Evolutionary conservation across 1,140 invertebrate genomes (phyloP).

Genomic region (Diorhabda sublineata): DNA sequence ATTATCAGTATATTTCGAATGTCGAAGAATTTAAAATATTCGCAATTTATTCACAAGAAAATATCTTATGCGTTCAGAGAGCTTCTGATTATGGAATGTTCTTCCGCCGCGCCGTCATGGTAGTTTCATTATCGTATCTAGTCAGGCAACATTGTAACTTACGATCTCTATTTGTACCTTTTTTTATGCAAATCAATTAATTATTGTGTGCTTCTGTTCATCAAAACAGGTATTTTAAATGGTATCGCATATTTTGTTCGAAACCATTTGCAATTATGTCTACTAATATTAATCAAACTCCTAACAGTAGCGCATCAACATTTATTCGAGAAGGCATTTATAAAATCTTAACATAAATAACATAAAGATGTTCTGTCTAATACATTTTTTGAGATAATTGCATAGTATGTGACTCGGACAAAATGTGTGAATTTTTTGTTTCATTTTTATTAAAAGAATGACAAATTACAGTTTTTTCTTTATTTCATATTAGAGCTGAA

Average conservation of each 20-base stretch:
- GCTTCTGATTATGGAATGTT: background rate
- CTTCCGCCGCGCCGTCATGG: background rate
- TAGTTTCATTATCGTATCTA: background rate
- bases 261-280: conserved; percentile 20
- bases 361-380: no score
- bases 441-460: no score
- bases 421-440: no score
- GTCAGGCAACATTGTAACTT: conserved; percentile 3
- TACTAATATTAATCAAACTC: conserved; percentile 20
- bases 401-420: no score
- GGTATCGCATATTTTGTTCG: conserved; percentile 20
- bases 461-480: no score
- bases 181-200: conserved; percentile 18
- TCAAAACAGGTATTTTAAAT: conserved; percentile 21
- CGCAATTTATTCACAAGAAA: background rate
- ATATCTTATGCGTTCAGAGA: background rate
- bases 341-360: no score
- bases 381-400: no score
- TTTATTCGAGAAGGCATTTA: no score
- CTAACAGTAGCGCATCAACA: background rate
- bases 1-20: background rate
- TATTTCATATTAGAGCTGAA: no score
- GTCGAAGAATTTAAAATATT: background rate
- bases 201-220: conserved; percentile 18
- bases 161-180: conserved; percentile 10